Conservation (phyloP, 2,888 invertebrate genomes). For the Drosophila hawaiiensis region DNA sequence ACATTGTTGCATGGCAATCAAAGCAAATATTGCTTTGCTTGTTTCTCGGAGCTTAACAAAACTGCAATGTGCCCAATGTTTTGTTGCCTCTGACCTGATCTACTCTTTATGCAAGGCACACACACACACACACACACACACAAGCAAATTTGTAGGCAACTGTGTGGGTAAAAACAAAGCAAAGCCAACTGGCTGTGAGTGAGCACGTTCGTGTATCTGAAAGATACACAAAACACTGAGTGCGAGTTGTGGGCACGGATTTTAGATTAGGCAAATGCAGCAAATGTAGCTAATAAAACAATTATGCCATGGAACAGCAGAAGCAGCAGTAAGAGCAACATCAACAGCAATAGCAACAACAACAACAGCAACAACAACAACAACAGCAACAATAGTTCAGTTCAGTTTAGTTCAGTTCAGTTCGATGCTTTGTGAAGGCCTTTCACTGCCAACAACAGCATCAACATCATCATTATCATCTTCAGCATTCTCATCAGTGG, state of each 20-base stretch:
- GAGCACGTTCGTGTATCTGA: conserved; percentile 61
- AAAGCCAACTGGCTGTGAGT: conserved; percentile 32
- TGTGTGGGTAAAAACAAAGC: conserved; percentile 49
- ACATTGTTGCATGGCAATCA: conserved; percentile 41
- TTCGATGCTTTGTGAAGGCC: conserved; percentile 30
- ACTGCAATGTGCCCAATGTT: conserved; percentile 34
- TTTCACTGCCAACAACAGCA: conserved; percentile 9
- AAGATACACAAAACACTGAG: conserved; percentile 60
- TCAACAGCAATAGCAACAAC: conserved; percentile 5
- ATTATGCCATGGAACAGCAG: conserved; percentile 66
- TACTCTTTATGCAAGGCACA: conserved; percentile 41
- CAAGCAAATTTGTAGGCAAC: conserved; percentile 1
- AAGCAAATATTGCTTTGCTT: conserved; percentile 35
- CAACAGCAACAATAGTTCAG: conserved; percentile 19
- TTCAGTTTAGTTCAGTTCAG: not conserved
- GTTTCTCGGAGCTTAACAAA: conserved; percentile 32
- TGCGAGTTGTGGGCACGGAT: conserved; percentile 53
- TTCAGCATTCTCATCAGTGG: conserved; percentile 45
- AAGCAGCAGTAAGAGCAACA: conserved; percentile 26
- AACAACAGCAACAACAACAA: conserved; percentile 7
- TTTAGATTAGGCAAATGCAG: conserved; percentile 71
- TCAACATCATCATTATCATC: conserved; percentile 37
- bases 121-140: conserved; percentile 3
- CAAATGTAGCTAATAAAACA: conserved; percentile 76
- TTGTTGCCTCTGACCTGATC: conserved; percentile 51